Percentiles rank a stretch among this genome's conserved stretches.
These are phyloP conservation scores for Chiloscyllium punctatum DNA, from an alignment of 2,797 vertebrate species.

Conservation along the genomic window DNA sequence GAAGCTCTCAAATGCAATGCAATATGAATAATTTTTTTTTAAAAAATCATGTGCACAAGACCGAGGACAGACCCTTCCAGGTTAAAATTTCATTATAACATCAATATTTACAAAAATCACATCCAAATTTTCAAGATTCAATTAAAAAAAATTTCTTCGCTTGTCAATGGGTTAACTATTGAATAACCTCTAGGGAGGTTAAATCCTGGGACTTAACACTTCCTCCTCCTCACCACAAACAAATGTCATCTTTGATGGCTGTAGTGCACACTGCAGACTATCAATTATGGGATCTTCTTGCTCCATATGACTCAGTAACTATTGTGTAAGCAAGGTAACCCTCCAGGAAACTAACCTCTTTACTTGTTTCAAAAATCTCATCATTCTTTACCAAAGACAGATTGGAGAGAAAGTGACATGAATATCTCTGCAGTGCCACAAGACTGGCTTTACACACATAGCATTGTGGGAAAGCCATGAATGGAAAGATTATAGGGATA, in stretches of 20 bases:
- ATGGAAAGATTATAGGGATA: neutral
- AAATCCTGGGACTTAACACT: neutral
- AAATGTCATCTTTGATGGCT: neutral
- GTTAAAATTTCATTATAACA: neutral
- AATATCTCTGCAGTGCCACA: neutral
- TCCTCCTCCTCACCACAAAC: neutral
- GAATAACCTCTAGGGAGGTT: neutral
- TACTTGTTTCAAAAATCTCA: neutral
- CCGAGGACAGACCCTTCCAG: neutral
- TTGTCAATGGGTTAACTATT: neutral
- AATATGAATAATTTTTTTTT: neutral
- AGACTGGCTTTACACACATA: neutral
- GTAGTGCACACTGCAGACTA: neutral
- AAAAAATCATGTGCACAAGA: neutral
- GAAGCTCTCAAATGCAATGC: neutral
- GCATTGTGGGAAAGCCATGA: neutral
- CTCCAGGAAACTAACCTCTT: neutral
- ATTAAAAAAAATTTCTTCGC: neutral
- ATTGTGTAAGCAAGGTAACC: neutral
- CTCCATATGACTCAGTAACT: neutral
- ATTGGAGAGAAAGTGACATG: neutral
- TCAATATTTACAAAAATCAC: neutral
- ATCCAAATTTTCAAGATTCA: neutral
- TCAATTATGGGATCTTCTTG: neutral
- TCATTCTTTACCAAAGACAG: no score